Conservation (phyloP, 1,140 invertebrate species). For the Leptinotarsa undecemlineata region DNA sequence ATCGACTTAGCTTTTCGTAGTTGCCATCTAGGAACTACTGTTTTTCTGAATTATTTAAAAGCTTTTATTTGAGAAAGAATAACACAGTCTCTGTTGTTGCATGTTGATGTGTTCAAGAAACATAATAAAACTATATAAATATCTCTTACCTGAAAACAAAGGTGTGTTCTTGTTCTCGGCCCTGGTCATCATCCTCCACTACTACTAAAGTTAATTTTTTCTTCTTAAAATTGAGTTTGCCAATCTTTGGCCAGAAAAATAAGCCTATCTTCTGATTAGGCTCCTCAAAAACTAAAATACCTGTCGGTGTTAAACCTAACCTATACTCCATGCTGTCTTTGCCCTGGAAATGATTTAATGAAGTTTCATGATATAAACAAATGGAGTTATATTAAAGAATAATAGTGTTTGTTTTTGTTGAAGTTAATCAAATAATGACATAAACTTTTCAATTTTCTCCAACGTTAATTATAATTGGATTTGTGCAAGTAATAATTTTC, state of each 20-base stretch:
- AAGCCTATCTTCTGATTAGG: constrained; percentile 91
- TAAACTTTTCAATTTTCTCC: too few species aligned
- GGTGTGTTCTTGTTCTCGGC: constrained; percentile 88
- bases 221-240: constrained; percentile 92
- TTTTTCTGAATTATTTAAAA: too few species aligned
- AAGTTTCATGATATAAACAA: not conserved
- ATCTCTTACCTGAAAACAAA: constrained; percentile 75
- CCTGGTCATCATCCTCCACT: constrained; percentile 95
- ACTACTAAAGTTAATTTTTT: constrained; percentile 94
- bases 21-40: too few species aligned
- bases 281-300: constrained; percentile 96
- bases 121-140: not conserved
- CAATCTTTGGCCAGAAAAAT: constrained; percentile 98
- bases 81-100: too few species aligned
- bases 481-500: too few species aligned
- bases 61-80: too few species aligned
- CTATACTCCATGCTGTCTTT: constrained; percentile 96
- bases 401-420: too few species aligned
- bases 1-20: too few species aligned
- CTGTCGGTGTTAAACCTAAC: constrained; percentile 94
- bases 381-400: too few species aligned
- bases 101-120: too few species aligned
- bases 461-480: too few species aligned
- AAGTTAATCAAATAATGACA: too few species aligned
- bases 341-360: constrained; percentile 61